phyloP scores from a whole-genome alignment of 2,797 vertebrate genomes.

The Sebastes nivosus region DNA sequence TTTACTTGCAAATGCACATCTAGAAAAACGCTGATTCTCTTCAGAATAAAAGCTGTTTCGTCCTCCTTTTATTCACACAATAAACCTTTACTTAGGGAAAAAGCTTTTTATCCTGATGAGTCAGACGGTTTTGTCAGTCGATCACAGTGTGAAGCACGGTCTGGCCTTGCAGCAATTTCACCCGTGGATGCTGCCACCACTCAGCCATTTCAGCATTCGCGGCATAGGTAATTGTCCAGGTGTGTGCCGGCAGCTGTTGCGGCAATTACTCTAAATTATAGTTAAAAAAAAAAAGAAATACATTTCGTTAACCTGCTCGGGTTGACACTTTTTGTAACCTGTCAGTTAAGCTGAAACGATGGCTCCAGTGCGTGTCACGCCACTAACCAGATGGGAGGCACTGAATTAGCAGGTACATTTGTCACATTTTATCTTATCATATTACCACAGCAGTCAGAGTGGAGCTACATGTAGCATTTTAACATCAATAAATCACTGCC shows the following conservation, averaged over 20 bases:
- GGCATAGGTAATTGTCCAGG: conserved; percentile 32
- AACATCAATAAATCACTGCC: neutral
- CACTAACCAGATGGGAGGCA: neutral
- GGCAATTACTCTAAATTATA: conserved; percentile 13
- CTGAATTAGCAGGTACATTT: neutral
- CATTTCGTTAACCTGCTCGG: conserved; percentile 32
- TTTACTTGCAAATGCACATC: neutral
- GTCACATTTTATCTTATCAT: neutral
- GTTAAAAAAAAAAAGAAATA: neutral
- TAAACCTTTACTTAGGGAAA: neutral
- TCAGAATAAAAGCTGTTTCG: neutral
- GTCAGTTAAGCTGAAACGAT: neutral
- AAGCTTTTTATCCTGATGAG: conserved; percentile 22
- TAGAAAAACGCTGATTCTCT: neutral
- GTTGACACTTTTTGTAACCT: conserved; percentile 13
- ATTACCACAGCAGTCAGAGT: neutral
- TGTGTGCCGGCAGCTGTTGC: conserved; percentile 11
- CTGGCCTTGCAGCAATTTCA: conserved; percentile 29
- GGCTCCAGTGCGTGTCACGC: neutral
- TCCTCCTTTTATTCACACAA: neutral
- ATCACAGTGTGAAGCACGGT: conserved; percentile 10
- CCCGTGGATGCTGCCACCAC: conserved; percentile 15
- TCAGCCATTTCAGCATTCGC: conserved; percentile 6
- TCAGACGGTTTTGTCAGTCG: conserved; percentile 9
- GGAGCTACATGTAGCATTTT: neutral